Base-by-base conservation (phyloP, 1,140 invertebrate species). In the Dermatophagoides farinae region DNA sequence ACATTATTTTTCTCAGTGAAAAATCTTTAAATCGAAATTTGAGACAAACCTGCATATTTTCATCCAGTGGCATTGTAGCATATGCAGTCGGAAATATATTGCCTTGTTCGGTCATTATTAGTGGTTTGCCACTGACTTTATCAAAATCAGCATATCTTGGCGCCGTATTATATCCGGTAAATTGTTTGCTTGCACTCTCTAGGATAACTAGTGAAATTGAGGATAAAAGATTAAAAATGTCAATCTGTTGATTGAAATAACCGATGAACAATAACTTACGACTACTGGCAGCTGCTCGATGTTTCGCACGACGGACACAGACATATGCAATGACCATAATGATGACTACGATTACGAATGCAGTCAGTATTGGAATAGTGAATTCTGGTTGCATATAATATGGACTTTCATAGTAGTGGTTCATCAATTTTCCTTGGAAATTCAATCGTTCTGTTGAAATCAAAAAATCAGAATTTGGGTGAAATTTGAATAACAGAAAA, bases 261-360 rank as follows among this genome's bases (percentile, higher is more conserved):
- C n/a, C 11, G 20, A 44, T 38, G 22, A 41, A 40, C 10, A 53
- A 23, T 14, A 1, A 60, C 58, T 49, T 49, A 60, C 58, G 31
- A n/a, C 47, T 23, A 18, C 20, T 47, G 1, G 58, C 25, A 11
- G 41, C n/a, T 6, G 58, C 58, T 2, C 65, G 46, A n/a, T 60
- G 60, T 47, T 64, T 59, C 16, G 65, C 65, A 20, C 61, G 63
- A 14, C 31, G 54, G 1, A 66, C 63, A 40, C 66, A 67, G 1
- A 67, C 59, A 38, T 61, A 67, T 4, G 66, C 65, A 10, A 66
- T 59, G 0, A 66, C 60, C 16, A 67, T 49, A 1, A 67, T 66
- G 4, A 67, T 52, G 10, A 61, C 43, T 10, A 67, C 65, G 23
- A 65, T 65, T 6, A 67, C 46, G 1, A 66, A 18, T 18, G 66